Evolutionary conservation across 2,888 invertebrate genomes (phyloP), one percentile per base, ranked within the genome.

Genomic region (Dryocosmus kuriphilus): DNA sequence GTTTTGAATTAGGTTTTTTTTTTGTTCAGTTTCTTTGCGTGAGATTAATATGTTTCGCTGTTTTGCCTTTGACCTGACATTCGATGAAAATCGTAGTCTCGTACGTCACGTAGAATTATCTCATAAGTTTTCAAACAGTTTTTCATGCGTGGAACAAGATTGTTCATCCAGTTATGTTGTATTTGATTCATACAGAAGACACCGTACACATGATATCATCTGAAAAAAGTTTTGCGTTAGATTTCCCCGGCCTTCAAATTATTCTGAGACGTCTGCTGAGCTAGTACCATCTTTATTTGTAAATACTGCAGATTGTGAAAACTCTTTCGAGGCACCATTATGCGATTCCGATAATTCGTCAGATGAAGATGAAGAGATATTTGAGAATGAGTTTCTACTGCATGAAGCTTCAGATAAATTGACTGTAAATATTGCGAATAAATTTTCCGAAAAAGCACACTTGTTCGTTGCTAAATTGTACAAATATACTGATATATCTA

Each of bases 181-280:
- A 3, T 73, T 73, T 55, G 16, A 73, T 51, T 73, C 73, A n/a
- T 73, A 73, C 5, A 51, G 30, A 16, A 51, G 51, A 46, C 73
- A 51, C 9, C 51, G 73, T 3, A 61, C 4, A n/a, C 5, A 24
- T 61, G 19, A 61, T 61, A 14, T 11, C 0, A 30, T 30, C 14
- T 27, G 24, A 61, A 11, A 30, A 61, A 61, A 22, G 3, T 30
- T 11, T 16, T 30, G 14, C 3, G 30, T 14, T 14, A 14, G 38
- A 11, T 38, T 38, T 38, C 7, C 38, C 14, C 4, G 38, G 41
- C 41, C 41, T 16, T 41, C 41, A 5, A 19, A 1, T 16, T 16
- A 5, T 41, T 0, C 0, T 16, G 41, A 41, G 5, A 19, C n/a
- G n/a, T n/a, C n/a, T n/a, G n/a, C 41, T 5, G 16, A 41, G n/a